A percentile compares a stretch with the other conserved stretches of the same genome.
These are phyloP conservation scores for Asarcornis scutulata DNA, from an alignment of 2,113 vertebrate species.

Conservation along the genomic window DNA sequence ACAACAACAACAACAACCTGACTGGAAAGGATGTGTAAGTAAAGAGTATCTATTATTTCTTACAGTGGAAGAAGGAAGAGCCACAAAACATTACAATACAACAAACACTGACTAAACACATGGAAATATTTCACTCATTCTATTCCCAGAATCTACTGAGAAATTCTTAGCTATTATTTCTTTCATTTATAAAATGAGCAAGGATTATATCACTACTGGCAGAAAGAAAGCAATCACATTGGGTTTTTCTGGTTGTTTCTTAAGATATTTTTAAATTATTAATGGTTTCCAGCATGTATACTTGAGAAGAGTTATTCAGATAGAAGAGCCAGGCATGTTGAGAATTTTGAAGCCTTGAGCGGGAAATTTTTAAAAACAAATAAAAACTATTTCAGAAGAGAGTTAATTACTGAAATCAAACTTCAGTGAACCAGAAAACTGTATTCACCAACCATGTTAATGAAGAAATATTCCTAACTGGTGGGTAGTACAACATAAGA, in stretches of 20 bases:
- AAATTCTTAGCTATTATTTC: background rate
- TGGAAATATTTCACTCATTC: background rate
- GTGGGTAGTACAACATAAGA: background rate
- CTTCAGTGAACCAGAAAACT: background rate
- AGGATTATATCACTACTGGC: background rate
- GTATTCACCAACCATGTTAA: background rate
- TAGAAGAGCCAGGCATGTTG: background rate
- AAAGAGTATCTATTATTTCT: background rate
- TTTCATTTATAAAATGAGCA: background rate
- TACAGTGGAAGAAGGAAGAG: background rate
- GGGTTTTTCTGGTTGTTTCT: background rate
- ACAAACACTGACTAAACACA: background rate
- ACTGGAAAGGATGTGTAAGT: background rate
- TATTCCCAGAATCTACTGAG: fast-evolving
- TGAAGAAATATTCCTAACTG: background rate
- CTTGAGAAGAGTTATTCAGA: background rate
- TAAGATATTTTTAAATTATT: background rate
- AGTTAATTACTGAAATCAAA: background rate
- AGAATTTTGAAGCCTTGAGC: background rate
- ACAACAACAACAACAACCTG: background rate
- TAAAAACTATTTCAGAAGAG: background rate
- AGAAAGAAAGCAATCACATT: background rate
- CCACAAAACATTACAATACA: background rate
- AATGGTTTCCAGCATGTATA: background rate
- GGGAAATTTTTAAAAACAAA: background rate